A percentile compares a stretch with the other conserved stretches of the same genome.
Evolutionary conservation across 2,888 invertebrate genomes (phyloP).

Genomic region (Erannis defoliaria): DNA sequence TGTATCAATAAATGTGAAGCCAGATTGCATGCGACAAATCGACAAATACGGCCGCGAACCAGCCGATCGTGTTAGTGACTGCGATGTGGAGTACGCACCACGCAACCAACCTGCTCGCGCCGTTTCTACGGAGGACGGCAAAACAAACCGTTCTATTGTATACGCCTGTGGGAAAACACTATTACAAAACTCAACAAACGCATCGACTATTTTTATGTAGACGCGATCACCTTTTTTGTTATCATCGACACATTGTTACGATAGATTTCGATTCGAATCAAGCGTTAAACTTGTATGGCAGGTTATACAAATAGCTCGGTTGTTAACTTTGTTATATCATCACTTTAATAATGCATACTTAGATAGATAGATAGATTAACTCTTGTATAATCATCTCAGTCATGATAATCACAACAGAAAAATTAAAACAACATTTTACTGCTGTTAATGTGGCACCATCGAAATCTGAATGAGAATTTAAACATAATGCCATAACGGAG

Average conservation of each 20-base stretch:
- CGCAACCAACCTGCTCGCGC: slow-evolving; percentile 59
- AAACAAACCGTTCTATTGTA: slow-evolving; percentile 79
- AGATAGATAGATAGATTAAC: too few relatives aligned
- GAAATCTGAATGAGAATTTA: slow-evolving; percentile 21
- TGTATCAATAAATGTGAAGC: slow-evolving; percentile 60
- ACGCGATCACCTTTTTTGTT: slow-evolving; percentile 44
- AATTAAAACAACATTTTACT: slow-evolving; percentile 12
- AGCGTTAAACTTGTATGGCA: slow-evolving; percentile 21
- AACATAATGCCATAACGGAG: slow-evolving; percentile 5
- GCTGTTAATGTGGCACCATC: slow-evolving; percentile 8
- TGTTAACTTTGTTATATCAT: slow-evolving; percentile 25
- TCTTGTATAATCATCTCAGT: too few relatives aligned
- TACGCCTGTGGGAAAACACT: slow-evolving; percentile 76
- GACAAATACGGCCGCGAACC: slow-evolving; percentile 68
- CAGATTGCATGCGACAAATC: slow-evolving; percentile 46
- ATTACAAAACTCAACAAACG: slow-evolving; percentile 72
- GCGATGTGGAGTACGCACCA: slow-evolving; percentile 48
- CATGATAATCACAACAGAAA: too few relatives aligned
- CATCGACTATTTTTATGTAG: slow-evolving; percentile 55
- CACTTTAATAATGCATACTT: slow-evolving; percentile 9
- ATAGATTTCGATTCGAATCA: slow-evolving; percentile 30
- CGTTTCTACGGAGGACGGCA: slow-evolving; percentile 66
- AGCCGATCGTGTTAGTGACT: slow-evolving; percentile 70
- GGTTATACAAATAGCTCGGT: slow-evolving; percentile 13
- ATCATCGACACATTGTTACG: slow-evolving; percentile 39